phyloP scores from a whole-genome alignment of 1,140 invertebrate species.

The Diabrotica virgifera region DNA sequence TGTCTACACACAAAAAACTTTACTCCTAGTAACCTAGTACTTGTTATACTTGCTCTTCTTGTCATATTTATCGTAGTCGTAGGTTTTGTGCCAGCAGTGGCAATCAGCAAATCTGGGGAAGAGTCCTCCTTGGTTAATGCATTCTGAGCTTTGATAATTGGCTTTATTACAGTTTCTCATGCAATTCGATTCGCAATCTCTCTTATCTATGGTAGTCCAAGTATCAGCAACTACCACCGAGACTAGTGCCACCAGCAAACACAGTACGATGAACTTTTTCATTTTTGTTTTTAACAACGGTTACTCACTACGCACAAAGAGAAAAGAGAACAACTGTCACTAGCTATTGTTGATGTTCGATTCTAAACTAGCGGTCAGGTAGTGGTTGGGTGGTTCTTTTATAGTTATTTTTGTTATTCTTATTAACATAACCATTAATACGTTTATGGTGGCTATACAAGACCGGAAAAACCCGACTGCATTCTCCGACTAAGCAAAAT shows the following conservation, averaged over 20 bases:
- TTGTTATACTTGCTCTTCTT: neutral
- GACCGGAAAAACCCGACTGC: too few species aligned
- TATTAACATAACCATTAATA: too few species aligned
- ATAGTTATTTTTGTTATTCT: too few species aligned
- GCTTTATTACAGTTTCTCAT: neutral
- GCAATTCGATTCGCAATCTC: slow-evolving; percentile 8
- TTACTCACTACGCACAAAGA: too few species aligned
- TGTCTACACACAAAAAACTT: too few species aligned
- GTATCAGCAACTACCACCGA: neutral
- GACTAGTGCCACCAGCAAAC: neutral
- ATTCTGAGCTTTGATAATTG: slow-evolving; percentile 1
- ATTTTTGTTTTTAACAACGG: neutral
- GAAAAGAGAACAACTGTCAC: too few species aligned
- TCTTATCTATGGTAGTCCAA: neutral
- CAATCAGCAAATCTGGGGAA: slow-evolving; percentile 12
- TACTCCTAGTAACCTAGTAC: neutral
- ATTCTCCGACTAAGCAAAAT: too few species aligned
- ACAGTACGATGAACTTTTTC: slow-evolving; percentile 14
- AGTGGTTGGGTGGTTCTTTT: too few species aligned
- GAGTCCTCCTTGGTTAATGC: slow-evolving; percentile 11
- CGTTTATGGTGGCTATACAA: too few species aligned
- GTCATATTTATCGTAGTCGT: slow-evolving; percentile 3
- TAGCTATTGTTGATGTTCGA: too few species aligned
- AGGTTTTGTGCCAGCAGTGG: slow-evolving; percentile 6
- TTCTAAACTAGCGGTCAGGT: too few species aligned